Evolutionary conservation across 2,113 vertebrate species (phyloP), one percentile per base, ranked within the genome.

Genomic region (Nyctibius bracteatus): DNA sequence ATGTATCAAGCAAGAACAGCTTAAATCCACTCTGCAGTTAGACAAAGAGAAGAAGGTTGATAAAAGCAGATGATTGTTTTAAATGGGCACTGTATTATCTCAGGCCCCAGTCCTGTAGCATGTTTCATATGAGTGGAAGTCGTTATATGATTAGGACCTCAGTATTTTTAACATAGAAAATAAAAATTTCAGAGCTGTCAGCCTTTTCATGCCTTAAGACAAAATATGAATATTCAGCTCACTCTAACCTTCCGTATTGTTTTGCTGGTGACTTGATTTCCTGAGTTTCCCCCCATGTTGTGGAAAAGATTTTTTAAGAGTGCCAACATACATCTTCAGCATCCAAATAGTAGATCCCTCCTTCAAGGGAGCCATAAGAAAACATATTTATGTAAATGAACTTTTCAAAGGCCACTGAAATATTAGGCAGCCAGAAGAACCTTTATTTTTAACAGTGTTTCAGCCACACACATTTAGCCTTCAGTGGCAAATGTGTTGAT

Each of bases 401-500:
- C 19, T 28, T 93, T 93, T 88, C 58, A 81, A 93, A 92, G n/a
- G 28, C 75, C 58, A 92, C 22, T 65, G 57, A 96, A 94, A 93
- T 90, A 79, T 70, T 86, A 79, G 63, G 57, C 43, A 92, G 23
- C 47, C 17, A 86, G 65, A 81, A 90, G 51, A 90, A 51, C 25
- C 44, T 83, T 96, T 87, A 67, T 79, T 85, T 96, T 96, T 70
- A 90, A 86, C 20, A 43, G 39, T 62, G 28, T 86, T 95, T 94
- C 81, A 77, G 44, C 44, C 61, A 87, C 46, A 89, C 35, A 46
- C 1, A 0, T 85, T 52, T 89, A 61, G 19, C 21, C 41, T 94
- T 81, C 52, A 57, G n/a, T 65, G 39, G 58, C 19, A 82, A 82
- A 75, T 51, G 16, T 90, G 61, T 81, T 20, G 6, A 61, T 72